These are phyloP conservation scores for Rhagium mordax DNA, from an alignment of 2,888 invertebrate genomes.

Conservation along the genomic window DNA sequence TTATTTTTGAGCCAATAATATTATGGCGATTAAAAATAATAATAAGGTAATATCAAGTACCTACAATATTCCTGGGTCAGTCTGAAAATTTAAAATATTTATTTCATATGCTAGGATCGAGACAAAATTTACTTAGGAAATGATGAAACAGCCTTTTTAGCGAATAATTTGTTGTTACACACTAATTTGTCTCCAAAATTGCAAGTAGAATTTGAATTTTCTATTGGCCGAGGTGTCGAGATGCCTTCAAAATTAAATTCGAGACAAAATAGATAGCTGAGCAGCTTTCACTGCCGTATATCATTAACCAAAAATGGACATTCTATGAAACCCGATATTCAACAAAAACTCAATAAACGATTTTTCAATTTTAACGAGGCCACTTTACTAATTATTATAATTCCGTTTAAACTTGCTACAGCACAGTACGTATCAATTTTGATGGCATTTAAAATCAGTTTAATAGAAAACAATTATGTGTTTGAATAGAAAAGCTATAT, in stretches of 20 bases:
- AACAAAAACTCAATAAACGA: background rate
- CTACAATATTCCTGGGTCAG: too few species aligned
- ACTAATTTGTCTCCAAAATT: too few species aligned
- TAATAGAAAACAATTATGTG: too few species aligned
- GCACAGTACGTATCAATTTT: background rate
- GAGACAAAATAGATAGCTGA: background rate
- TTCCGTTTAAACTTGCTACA: background rate
- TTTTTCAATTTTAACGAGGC: background rate
- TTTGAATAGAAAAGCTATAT: background rate
- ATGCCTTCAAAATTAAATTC: too few species aligned
- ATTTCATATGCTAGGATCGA: too few species aligned
- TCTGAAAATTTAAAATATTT: too few species aligned
- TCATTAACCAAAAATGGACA: background rate
- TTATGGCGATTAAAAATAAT: too few species aligned
- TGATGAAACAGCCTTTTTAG: too few species aligned
- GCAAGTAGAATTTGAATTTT: background rate
- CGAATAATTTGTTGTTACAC: too few species aligned
- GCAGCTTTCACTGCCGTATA: background rate
- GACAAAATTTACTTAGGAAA: too few species aligned
- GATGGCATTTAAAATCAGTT: background rate
- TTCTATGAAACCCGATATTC: background rate
- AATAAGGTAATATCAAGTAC: too few species aligned
- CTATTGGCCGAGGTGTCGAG: background rate
- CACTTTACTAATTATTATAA: background rate
- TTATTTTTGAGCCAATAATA: too few species aligned